Percentiles rank a stretch among this genome's conserved stretches.
These are phyloP conservation scores for Staurois parvus DNA, from an alignment of 2,797 vertebrate species.

Conservation along the genomic window DNA sequence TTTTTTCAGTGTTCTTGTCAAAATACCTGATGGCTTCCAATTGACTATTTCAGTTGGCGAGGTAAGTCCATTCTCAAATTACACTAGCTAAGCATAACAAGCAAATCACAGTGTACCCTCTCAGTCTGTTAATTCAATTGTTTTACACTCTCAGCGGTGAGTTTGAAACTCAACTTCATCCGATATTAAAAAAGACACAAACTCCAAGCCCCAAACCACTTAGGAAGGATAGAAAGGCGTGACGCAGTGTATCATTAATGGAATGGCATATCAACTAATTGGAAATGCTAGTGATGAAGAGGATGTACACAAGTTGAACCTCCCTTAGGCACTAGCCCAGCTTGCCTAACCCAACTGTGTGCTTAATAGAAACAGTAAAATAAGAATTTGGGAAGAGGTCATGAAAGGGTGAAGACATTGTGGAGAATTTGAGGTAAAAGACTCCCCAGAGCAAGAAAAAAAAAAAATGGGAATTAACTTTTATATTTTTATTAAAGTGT, in stretches of 20 bases:
- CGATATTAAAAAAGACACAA: not conserved
- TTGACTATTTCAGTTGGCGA: conserved; percentile 48
- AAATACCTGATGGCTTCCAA: conserved; percentile 51
- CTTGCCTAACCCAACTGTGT: not conserved
- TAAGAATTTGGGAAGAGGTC: too few species aligned
- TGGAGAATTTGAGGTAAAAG: too few species aligned
- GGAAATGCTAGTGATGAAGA: not conserved
- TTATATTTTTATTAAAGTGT: too few species aligned
- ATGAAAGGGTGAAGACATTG: too few species aligned
- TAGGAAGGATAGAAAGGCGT: not conserved
- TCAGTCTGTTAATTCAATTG: conserved; percentile 47
- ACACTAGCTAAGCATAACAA: conserved; percentile 53
- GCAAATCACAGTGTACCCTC: conserved; percentile 8
- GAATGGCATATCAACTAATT: not conserved
- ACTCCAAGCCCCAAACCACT: not conserved
- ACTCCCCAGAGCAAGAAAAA: too few species aligned
- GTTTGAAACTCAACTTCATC: conserved; percentile 4
- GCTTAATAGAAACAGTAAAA: too few species aligned
- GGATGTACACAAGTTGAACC: not conserved
- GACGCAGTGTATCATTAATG: not conserved
- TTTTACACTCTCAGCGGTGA: not conserved
- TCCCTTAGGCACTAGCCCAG: not conserved
- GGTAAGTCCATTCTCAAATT: conserved; percentile 34
- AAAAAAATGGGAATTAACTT: too few species aligned
- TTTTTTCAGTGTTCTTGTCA: conserved; percentile 30